Percentiles rank a stretch among this genome's conserved stretches.
Evolutionary conservation across 2,888 invertebrate genomes (phyloP).

Genomic region (Tethea ocularis): DNA sequence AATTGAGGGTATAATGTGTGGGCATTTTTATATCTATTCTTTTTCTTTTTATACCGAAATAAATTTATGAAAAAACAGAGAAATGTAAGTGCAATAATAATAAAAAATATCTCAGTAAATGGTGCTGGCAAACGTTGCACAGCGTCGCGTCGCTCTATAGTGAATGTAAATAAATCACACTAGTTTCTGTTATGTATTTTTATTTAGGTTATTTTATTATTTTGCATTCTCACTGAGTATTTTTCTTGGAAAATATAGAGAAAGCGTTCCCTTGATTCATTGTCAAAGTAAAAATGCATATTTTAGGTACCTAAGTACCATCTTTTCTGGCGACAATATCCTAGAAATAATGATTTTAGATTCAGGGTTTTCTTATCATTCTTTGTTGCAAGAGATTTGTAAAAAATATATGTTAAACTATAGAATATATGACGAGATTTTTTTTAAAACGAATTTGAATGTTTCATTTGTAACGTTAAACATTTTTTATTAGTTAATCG

Average conservation of each 20-base stretch:
- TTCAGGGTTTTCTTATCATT: too few species aligned
- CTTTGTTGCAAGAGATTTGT: too few species aligned
- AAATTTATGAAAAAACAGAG: conserved; percentile 14
- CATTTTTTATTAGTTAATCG: too few species aligned
- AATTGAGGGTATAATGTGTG: too few species aligned
- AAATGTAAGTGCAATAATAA: conserved; percentile 34
- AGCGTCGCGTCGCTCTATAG: conserved; percentile 39
- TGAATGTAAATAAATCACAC: conserved; percentile 55
- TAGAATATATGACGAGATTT: too few species aligned
- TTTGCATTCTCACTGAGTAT: conserved; percentile 30
- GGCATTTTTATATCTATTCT: conserved; percentile 7
- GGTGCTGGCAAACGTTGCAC: conserved; percentile 38
- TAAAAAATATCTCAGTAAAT: conserved; percentile 41
- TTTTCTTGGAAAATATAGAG: conserved; percentile 25
- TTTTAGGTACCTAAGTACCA: too few species aligned
- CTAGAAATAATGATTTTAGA: too few species aligned
- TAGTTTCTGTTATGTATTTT: conserved; percentile 53
- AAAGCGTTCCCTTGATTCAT: conserved; percentile 8
- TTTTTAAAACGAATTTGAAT: too few species aligned
- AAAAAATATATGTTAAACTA: too few species aligned
- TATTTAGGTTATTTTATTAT: conserved; percentile 49
- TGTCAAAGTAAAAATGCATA: neutral
- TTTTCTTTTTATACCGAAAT: conserved; percentile 1
- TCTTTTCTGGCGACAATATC: too few species aligned
- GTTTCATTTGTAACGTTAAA: too few species aligned